Evolutionary conservation across 2,113 vertebrate species (phyloP).

Genomic region (Piaya cayana): DNA sequence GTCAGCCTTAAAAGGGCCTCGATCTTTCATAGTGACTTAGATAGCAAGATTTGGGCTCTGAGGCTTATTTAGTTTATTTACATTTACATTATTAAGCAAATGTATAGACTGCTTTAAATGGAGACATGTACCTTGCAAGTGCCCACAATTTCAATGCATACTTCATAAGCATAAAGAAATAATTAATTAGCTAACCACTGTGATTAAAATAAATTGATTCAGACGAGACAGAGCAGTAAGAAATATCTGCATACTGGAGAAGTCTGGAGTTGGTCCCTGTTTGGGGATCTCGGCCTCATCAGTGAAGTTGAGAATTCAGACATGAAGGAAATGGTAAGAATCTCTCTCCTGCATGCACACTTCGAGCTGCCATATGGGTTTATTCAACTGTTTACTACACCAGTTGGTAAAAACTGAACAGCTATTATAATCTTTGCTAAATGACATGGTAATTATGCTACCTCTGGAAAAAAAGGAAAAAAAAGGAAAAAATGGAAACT

Average conservation of each 20-base stretch:
- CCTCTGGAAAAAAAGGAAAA: conserved; percentile 58
- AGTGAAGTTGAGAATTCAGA: conserved; percentile 15
- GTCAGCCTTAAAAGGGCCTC: background rate
- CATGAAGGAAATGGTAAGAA: conserved; percentile 40
- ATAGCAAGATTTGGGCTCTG: background rate
- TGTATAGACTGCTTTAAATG: background rate
- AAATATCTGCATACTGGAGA: conserved; percentile 8
- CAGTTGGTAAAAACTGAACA: conserved; percentile 66
- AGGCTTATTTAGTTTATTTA: background rate
- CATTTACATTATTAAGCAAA: background rate
- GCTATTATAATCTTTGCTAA: conserved; percentile 70
- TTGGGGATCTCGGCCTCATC: background rate
- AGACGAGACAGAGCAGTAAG: background rate
- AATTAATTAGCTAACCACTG: conserved; percentile 8
- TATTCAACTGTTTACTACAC: conserved; percentile 71
- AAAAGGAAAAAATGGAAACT: background rate
- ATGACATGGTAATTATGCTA: conserved; percentile 68
- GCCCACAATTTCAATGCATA: background rate
- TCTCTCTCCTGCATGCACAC: background rate
- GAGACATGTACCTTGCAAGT: background rate
- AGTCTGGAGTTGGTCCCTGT: conserved; percentile 7
- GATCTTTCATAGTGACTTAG: background rate
- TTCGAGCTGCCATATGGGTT: conserved; percentile 63
- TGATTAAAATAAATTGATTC: conserved; percentile 36
- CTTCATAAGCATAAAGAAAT: conserved; percentile 35